These are phyloP conservation scores for Chlamydotis undulata DNA, from an alignment of 2,113 vertebrate genomes.

Conservation along the genomic window DNA sequence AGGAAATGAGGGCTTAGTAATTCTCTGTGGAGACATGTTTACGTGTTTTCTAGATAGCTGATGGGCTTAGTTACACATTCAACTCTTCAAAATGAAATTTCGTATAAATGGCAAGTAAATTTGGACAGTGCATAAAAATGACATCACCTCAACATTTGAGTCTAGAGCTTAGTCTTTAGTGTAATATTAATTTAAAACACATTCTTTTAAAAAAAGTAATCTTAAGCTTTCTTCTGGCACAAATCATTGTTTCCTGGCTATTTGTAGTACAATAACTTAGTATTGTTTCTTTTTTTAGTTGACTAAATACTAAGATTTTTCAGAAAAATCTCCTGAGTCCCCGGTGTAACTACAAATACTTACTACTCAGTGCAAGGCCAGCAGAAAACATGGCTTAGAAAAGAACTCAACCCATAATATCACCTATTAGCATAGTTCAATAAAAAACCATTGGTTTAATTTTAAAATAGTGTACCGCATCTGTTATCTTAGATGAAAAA, in stretches of 20 bases:
- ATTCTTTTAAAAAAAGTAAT: background rate
- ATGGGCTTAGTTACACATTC: slow-evolving; percentile 3
- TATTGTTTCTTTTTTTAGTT: background rate
- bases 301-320: slow-evolving; percentile 8
- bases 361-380: background rate
- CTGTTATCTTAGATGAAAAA: background rate
- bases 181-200: background rate
- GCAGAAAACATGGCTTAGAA: slow-evolving; percentile 1
- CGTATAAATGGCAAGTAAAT: background rate
- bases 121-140: slow-evolving; percentile 9
- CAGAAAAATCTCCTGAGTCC: background rate
- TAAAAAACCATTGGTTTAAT: background rate
- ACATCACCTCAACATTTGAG: slow-evolving; percentile 6
- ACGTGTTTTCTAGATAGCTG: background rate
- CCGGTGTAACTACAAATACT: background rate
- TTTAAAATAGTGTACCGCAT: background rate
- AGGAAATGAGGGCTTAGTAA: background rate
- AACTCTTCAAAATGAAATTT: background rate
- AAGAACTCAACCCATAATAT: background rate
- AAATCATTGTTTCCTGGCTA: background rate
- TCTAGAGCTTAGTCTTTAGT: slow-evolving; percentile 37
- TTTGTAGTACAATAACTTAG: background rate
- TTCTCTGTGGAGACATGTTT: background rate
- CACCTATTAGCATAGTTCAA: background rate
- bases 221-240: slow-evolving; percentile 36